Percentiles rank a stretch among this genome's conserved stretches.
Conservation (phyloP, 2,113 vertebrate genomes). For the Pagrus major region DNA sequence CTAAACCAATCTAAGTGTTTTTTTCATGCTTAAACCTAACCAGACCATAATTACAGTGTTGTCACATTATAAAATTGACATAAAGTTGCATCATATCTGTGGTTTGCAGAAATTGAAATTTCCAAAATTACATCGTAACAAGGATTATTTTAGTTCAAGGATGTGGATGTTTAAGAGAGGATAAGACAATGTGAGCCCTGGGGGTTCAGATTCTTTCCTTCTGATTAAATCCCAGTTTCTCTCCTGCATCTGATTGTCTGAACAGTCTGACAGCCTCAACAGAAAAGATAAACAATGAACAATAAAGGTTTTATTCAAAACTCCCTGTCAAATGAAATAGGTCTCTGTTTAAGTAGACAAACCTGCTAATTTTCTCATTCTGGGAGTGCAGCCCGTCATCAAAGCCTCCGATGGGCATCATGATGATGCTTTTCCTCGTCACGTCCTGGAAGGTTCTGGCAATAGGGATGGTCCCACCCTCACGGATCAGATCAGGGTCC, state of each 20-base stretch:
- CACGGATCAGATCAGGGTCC: constrained; percentile 86
- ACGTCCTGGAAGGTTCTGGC: constrained; percentile 84
- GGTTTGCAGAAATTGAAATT: too few species aligned
- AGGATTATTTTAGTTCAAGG: not conserved
- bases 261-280: not conserved
- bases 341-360: not conserved
- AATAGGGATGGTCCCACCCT: constrained; percentile 86
- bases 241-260: not conserved
- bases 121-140: too few species aligned
- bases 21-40: too few species aligned
- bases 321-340: not conserved
- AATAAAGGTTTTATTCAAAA: not conserved
- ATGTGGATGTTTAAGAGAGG: not conserved
- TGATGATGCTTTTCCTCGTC: constrained; percentile 84
- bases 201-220: not conserved
- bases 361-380: constrained; percentile 89
- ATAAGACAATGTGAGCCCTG: not conserved
- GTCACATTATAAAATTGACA: too few species aligned
- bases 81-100: too few species aligned
- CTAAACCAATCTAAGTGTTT: too few species aligned
- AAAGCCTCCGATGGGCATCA: constrained; percentile 86
- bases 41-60: too few species aligned
- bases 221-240: not conserved
- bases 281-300: not conserved
- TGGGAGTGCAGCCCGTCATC: constrained; percentile 88